These are phyloP conservation scores for Ceratina calcarata DNA, from an alignment of 1,140 invertebrate genomes.

Conservation along the genomic window DNA sequence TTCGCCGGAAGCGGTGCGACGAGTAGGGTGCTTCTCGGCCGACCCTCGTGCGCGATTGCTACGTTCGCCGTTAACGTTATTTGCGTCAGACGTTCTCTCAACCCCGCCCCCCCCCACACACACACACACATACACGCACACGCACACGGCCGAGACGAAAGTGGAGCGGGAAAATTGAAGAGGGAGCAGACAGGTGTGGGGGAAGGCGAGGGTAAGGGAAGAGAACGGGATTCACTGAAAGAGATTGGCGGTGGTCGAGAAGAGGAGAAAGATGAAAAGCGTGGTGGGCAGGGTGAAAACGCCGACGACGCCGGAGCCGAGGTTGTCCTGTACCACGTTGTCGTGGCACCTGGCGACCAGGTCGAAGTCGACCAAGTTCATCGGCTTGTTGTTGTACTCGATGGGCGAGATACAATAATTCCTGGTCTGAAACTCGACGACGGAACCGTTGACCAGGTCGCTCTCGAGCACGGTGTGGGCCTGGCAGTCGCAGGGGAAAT, in stretches of 20 bases:
- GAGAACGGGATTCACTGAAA: constrained; percentile 30
- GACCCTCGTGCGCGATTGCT: too few relatives aligned
- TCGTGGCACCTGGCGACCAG: constrained; percentile 85
- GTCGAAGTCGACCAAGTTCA: constrained; percentile 86
- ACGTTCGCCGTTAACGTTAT: too few relatives aligned
- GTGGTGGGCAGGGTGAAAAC: constrained; percentile 35
- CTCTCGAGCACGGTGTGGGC: constrained; percentile 87
- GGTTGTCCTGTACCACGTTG: constrained; percentile 84
- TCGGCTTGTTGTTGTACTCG: constrained; percentile 87
- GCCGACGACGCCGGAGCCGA: constrained; percentile 75
- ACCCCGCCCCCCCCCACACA: too few relatives aligned
- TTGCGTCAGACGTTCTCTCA: too few relatives aligned
- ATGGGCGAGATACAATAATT: constrained; percentile 92
- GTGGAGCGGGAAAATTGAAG: too few relatives aligned
- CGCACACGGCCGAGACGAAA: too few relatives aligned
- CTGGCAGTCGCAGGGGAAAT: constrained; percentile 92
- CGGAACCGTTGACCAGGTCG: constrained; percentile 85
- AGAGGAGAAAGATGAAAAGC: constrained; percentile 31
- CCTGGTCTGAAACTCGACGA: constrained; percentile 85
- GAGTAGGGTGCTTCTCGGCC: too few relatives aligned
- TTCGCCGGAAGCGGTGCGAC: too few relatives aligned
- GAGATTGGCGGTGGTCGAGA: constrained; percentile 40
- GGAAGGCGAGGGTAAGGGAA: too few relatives aligned
- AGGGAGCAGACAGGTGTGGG: too few relatives aligned
- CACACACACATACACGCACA: too few relatives aligned